Evolutionary conservation across 1,140 invertebrate species (phyloP).

Genomic region (Philopotamus ludificatus): DNA sequence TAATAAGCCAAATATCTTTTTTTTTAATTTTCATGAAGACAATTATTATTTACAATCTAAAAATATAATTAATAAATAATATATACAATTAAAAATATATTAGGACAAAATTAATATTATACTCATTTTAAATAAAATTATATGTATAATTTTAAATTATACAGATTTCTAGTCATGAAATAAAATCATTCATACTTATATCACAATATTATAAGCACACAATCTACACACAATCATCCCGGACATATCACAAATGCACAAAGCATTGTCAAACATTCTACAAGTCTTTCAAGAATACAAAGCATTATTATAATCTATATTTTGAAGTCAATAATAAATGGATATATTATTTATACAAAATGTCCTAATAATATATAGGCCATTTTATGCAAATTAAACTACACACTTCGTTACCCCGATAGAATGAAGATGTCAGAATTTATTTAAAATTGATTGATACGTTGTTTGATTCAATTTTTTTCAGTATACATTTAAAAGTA

Average conservation of each 20-base stretch:
- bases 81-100: slow-evolving; percentile 14
- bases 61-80: slow-evolving; percentile 18
- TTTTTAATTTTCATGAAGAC: no score
- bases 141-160: slow-evolving; percentile 22
- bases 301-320: slow-evolving; percentile 8
- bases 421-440: no score
- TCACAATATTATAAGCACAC: slow-evolving; percentile 23
- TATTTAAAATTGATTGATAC: no score
- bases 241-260: slow-evolving; percentile 1
- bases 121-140: slow-evolving; percentile 10
- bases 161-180: background rate
- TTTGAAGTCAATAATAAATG: background rate
- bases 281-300: slow-evolving; percentile 15
- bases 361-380: slow-evolving; percentile 7
- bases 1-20: no score
- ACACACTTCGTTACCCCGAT: no score
- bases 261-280: slow-evolving; percentile 2
- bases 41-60: no score
- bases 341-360: background rate
- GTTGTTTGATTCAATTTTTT: no score
- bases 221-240: slow-evolving; percentile 6
- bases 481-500: no score
- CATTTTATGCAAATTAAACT: background rate
- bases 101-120: background rate
- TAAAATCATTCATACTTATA: slow-evolving; percentile 14